phyloP scores from a whole-genome alignment of 1,140 invertebrate species.

The Hyles euphorbiae region DNA sequence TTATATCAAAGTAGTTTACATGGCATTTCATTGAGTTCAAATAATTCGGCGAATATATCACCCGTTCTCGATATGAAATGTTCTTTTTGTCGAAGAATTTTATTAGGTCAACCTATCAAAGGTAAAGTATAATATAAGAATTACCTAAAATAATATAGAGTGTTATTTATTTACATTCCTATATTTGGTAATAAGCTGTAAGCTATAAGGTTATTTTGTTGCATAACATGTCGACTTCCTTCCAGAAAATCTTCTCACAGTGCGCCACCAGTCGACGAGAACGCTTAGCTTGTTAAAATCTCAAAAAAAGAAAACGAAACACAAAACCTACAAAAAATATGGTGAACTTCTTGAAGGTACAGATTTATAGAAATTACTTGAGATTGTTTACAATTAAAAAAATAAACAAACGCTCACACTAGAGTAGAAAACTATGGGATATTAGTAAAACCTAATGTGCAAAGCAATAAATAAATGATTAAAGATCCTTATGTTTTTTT shows the following conservation, averaged over 20 bases:
- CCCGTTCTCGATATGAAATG: slow-evolving; percentile 53
- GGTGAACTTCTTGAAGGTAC: slow-evolving; percentile 65
- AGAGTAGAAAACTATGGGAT: too few species aligned
- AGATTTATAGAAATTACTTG: slow-evolving; percentile 12
- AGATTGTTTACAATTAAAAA: background rate
- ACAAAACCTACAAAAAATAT: slow-evolving; percentile 65
- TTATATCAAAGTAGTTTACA: slow-evolving; percentile 54
- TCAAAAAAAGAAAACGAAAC: slow-evolving; percentile 53
- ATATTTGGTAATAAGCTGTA: too few species aligned
- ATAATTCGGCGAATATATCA: slow-evolving; percentile 36
- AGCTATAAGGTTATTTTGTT: slow-evolving; percentile 23
- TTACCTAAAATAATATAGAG: too few species aligned
- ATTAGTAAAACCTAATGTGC: too few species aligned
- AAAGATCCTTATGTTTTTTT: too few species aligned
- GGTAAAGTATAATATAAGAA: slow-evolving; percentile 27
- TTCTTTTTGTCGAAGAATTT: slow-evolving; percentile 58
- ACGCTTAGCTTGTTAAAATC: slow-evolving; percentile 52
- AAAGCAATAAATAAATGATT: too few species aligned
- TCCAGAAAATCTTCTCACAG: slow-evolving; percentile 48
- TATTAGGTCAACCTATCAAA: slow-evolving; percentile 42
- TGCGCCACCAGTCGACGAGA: slow-evolving; percentile 63
- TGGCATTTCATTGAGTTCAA: slow-evolving; percentile 35
- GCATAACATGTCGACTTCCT: slow-evolving; percentile 54
- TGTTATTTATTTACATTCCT: too few species aligned
- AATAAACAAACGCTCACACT: background rate